phyloP scores from a whole-genome alignment of 2,888 invertebrate species.

The Octodonta nipae region DNA sequence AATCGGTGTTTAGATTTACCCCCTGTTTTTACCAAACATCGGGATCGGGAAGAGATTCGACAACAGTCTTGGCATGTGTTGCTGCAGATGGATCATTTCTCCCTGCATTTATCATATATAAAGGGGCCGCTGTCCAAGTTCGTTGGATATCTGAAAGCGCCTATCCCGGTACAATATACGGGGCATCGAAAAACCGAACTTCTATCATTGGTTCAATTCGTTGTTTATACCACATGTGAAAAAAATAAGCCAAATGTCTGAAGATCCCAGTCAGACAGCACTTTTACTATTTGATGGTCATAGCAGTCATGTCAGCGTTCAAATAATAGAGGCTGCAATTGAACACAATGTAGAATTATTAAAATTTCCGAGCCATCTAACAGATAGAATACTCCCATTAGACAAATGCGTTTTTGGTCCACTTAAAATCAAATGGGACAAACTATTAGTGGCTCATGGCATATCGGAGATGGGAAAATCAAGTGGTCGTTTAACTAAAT shows the following conservation, averaged over 20 bases:
- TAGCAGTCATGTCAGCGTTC: constrained; percentile 11
- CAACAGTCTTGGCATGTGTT: constrained; percentile 17
- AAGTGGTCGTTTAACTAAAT: not conserved
- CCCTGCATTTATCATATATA: constrained; percentile 20
- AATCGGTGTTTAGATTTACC: constrained; percentile 3
- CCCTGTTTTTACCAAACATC: not conserved
- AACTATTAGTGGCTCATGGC: constrained; percentile 11
- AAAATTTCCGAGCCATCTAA: constrained; percentile 13
- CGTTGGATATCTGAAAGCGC: constrained; percentile 12
- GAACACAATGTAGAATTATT: constrained; percentile 4
- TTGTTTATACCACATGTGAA: constrained; percentile 5
- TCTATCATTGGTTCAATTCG: constrained; percentile 4
- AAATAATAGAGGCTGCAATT: constrained; percentile 10
- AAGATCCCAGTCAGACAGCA: constrained; percentile 8
- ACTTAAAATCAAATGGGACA: constrained; percentile 11
- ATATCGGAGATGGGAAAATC: not conserved
- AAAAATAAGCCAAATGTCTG: constrained; percentile 3
- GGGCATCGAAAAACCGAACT: too few relatives aligned
- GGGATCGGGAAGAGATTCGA: constrained; percentile 18
- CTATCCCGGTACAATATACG: constrained; percentile 18
- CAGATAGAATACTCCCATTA: constrained; percentile 14
- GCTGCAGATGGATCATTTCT: constrained; percentile 15
- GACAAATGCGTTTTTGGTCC: constrained; percentile 11
- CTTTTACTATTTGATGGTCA: constrained; percentile 12
- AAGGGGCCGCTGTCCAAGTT: constrained; percentile 19